Percentiles rank a stretch among this genome's conserved stretches.
phyloP scores from a whole-genome alignment of 2,797 vertebrate genomes.

The Pogoniulus pusillus region DNA sequence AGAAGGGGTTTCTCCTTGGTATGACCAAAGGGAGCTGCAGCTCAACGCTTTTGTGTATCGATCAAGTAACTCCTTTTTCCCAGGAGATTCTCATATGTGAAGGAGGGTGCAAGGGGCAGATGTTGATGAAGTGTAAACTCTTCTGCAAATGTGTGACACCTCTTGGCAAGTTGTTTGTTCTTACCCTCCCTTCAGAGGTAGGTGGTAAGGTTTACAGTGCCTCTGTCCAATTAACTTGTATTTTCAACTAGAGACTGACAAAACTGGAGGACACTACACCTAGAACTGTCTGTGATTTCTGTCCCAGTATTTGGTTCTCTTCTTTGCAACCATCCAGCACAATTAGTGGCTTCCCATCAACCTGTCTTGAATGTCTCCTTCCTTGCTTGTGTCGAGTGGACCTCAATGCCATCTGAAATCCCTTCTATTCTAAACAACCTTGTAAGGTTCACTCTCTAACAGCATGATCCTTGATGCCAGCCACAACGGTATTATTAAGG shows the following conservation, averaged over 20 bases:
- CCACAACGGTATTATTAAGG: background rate
- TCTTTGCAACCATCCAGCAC: background rate
- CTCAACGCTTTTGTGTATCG: background rate
- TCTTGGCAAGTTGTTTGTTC: background rate
- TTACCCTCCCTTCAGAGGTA: background rate
- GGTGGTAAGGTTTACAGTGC: background rate
- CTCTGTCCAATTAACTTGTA: background rate
- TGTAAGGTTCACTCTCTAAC: background rate
- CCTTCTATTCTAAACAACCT: background rate
- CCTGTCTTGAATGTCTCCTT: background rate
- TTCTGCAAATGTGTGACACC: background rate
- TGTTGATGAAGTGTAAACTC: background rate
- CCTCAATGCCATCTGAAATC: background rate
- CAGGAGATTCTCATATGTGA: background rate
- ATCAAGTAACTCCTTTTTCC: background rate
- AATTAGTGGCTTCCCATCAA: background rate
- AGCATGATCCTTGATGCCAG: rapidly evolving
- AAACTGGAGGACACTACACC: background rate
- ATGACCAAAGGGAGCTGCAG: background rate
- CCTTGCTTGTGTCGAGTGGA: background rate
- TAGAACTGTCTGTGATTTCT: background rate
- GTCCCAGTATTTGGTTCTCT: background rate
- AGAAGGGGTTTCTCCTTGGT: background rate
- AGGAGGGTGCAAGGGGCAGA: background rate
- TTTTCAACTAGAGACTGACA: background rate